phyloP scores from a whole-genome alignment of 2,113 vertebrate genomes.

The Hyla sarda region DNA sequence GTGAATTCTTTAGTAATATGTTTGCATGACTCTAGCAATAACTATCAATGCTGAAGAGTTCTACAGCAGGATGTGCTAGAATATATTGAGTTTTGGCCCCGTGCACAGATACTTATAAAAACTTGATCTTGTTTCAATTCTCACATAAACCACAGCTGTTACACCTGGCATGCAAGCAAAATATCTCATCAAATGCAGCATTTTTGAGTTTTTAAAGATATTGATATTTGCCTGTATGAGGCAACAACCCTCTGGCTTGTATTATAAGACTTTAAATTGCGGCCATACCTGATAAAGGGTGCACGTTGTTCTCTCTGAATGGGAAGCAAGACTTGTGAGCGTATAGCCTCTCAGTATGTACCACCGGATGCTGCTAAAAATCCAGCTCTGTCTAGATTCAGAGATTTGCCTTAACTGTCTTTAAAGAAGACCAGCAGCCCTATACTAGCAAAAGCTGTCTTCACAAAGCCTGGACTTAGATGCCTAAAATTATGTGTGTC shows the following conservation, averaged over 20 bases:
- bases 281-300: conserved; percentile 73
- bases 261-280: not conserved
- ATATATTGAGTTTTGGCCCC: not conserved
- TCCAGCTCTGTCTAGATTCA: conserved; percentile 61
- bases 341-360: conserved; percentile 66
- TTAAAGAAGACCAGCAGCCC: conserved; percentile 67
- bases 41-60: not conserved
- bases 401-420: conserved; percentile 61
- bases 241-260: not conserved
- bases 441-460: conserved; percentile 66
- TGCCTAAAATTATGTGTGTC: conserved; percentile 67
- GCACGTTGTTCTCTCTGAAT: conserved; percentile 64
- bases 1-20: not conserved
- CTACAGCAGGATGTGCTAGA: not conserved
- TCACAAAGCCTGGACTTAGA: conserved; percentile 65
- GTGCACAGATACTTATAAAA: conserved; percentile 12
- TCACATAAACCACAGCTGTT: conserved; percentile 33
- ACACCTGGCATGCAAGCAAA: conserved; percentile 31
- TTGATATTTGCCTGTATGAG: not conserved
- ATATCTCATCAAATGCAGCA: conserved; percentile 32
- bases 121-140: conserved; percentile 26
- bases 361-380: conserved; percentile 63
- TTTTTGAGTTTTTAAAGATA: not conserved
- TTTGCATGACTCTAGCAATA: not conserved
- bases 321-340: conserved; percentile 63